A percentile compares a stretch with the other conserved stretches of the same genome.
Conservation (phyloP, 2,888 invertebrate species). For the Omphaloscelis lunosa region DNA sequence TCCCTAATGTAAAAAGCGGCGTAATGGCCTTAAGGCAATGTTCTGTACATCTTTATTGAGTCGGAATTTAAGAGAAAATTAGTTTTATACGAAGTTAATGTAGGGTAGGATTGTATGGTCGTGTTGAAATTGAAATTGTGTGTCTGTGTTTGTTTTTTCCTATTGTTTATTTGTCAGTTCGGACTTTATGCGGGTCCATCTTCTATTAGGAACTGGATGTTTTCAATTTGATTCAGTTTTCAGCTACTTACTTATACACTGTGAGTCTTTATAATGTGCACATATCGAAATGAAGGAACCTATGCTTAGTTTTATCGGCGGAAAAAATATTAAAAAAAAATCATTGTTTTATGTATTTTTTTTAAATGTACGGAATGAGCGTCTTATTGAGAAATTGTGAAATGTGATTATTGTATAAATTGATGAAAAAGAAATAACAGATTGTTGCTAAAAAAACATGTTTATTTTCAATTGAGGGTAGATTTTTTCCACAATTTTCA, state of each 20-base stretch:
- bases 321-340: no score
- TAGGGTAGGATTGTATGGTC: conserved; percentile 40
- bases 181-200: not conserved
- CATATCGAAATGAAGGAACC: no score
- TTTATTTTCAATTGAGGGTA: no score
- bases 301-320: no score
- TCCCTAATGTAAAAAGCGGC: conserved; percentile 64
- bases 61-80: conserved; percentile 65
- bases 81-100: conserved; percentile 58
- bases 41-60: conserved; percentile 68
- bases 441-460: no score
- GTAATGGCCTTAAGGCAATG: conserved; percentile 63
- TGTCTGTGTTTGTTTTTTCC: conserved; percentile 18
- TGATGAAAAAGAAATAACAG: no score
- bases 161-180: conserved; percentile 25
- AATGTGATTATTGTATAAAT: no score
- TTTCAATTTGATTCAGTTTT: not conserved
- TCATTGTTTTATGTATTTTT: no score
- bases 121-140: conserved; percentile 27
- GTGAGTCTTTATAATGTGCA: no score
- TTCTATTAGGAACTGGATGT: not conserved
- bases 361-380: no score
- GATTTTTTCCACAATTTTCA: no score
- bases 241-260: not conserved
- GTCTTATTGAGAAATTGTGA: no score